Conservation (phyloP, 2,797 vertebrate genomes). For the Cygnus olor region DNA sequence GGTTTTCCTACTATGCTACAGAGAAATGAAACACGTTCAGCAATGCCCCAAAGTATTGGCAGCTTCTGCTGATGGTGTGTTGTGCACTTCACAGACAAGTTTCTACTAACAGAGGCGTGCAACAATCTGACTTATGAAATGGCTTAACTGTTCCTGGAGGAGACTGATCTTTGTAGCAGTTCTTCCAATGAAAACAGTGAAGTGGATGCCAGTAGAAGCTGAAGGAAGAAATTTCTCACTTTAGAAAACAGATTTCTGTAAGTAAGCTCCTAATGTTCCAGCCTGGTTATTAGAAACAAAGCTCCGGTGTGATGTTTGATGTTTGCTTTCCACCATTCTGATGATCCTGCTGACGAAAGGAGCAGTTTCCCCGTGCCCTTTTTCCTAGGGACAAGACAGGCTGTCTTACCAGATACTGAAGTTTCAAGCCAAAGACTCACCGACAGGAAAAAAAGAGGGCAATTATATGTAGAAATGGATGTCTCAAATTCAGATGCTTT, state of each 20-base stretch:
- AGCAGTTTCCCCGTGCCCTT: neutral
- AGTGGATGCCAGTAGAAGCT: neutral
- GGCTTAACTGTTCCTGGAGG: neutral
- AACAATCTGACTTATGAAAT: neutral
- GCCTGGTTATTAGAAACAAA: neutral
- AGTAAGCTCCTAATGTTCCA: neutral
- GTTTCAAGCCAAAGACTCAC: neutral
- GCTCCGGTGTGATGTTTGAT: neutral
- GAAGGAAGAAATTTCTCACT: neutral
- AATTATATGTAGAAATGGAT: neutral
- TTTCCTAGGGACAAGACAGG: neutral
- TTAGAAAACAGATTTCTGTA: neutral
- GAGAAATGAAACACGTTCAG: neutral
- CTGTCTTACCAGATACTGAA: neutral
- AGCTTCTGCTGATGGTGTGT: neutral
- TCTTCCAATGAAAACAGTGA: neutral
- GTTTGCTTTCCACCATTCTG: neutral
- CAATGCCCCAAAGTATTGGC: neutral
- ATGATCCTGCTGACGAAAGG: neutral
- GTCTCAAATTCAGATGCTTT: neutral
- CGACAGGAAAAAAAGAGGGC: rapidly evolving
- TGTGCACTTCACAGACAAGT: neutral
- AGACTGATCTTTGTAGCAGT: neutral
- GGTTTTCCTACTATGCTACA: neutral
- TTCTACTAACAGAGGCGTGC: neutral